Conservation (phyloP, 2,888 invertebrate species). For the Drosophila nr. perissopoda region DNA sequence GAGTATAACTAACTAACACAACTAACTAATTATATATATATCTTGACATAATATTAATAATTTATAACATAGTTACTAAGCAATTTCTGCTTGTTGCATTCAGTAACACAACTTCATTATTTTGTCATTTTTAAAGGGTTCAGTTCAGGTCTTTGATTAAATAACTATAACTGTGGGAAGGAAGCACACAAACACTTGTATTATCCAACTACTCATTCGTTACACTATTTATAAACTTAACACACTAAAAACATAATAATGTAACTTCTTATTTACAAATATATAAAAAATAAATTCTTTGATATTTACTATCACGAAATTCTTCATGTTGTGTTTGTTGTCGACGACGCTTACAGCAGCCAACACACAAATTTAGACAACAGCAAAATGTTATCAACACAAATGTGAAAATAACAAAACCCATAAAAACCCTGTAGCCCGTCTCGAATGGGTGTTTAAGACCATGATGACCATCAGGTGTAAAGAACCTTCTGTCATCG, state of each 20-base stretch:
- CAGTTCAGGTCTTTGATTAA: background rate
- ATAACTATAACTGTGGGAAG: background rate
- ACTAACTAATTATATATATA: background rate
- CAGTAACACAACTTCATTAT: background rate
- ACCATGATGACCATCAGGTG: fast-evolving
- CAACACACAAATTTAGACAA: conserved; percentile 7
- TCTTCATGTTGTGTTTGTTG: background rate
- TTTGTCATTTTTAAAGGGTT: too few species aligned
- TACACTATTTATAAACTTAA: background rate
- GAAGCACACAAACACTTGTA: background rate
- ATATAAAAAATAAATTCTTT: background rate
- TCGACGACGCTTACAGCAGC: background rate
- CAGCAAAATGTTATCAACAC: background rate
- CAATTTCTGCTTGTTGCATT: background rate
- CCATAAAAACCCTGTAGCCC: background rate
- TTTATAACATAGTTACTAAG: background rate
- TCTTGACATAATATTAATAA: background rate
- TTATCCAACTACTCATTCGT: background rate
- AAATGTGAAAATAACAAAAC: background rate
- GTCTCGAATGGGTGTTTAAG: background rate
- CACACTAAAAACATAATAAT: background rate
- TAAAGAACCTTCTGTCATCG: background rate
- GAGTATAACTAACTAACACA: background rate
- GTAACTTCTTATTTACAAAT: background rate
- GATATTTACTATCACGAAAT: conserved; percentile 20